A percentile compares a stretch with the other conserved stretches of the same genome.
Evolutionary conservation across 2,797 vertebrate genomes (phyloP).

Genomic region (Crax fasciolata): DNA sequence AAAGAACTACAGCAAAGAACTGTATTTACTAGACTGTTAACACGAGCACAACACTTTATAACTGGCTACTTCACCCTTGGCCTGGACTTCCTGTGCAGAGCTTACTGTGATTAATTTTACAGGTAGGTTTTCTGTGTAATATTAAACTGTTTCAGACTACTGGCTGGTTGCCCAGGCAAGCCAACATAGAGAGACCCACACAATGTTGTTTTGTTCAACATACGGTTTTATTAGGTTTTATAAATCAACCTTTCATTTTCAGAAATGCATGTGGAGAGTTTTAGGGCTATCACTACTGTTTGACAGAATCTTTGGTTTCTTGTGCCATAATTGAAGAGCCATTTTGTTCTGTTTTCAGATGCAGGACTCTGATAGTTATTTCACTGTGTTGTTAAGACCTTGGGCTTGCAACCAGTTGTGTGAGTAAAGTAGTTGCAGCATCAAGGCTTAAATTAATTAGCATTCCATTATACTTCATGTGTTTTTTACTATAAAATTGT

Average conservation of each 20-base stretch:
- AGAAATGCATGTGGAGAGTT: not conserved
- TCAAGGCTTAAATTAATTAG: not conserved
- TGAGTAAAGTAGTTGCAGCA: not conserved
- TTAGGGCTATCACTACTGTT: not conserved
- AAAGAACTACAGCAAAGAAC: not conserved
- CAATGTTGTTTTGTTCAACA: not conserved
- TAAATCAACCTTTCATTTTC: conserved; percentile 34
- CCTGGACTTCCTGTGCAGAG: not conserved
- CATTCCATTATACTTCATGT: not conserved
- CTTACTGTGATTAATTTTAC: conserved; percentile 46
- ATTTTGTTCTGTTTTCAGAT: not conserved
- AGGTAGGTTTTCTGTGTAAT: conserved; percentile 48
- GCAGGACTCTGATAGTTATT: not conserved
- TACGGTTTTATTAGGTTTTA: conserved; percentile 19
- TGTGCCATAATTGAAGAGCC: not conserved
- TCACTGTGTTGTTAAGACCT: not conserved
- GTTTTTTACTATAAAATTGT: not conserved
- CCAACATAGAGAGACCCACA: conserved; percentile 5
- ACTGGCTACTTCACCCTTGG: conserved; percentile 20
- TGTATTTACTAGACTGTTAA: not conserved
- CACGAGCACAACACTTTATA: not conserved
- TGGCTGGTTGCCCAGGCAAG: conserved; percentile 14
- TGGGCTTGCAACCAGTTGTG: not conserved
- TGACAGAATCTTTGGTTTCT: not conserved
- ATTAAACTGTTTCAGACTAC: not conserved